Conservation (phyloP, 2,888 invertebrate species). For the Campaea margaritaria region DNA sequence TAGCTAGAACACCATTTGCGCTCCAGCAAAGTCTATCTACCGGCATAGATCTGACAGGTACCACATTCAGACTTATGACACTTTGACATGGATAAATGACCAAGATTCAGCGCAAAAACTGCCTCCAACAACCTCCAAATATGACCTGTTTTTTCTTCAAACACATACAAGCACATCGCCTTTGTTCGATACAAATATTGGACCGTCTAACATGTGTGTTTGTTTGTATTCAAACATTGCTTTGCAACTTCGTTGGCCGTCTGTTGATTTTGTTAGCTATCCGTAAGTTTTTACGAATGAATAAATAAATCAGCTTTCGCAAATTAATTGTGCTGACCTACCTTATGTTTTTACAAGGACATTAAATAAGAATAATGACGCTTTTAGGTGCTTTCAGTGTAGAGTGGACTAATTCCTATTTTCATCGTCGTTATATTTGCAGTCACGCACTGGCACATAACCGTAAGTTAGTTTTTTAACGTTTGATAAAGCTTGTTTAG, state of each 20-base stretch:
- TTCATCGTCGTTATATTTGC: constrained; percentile 6
- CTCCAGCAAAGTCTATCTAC: constrained; percentile 25
- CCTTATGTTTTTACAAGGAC: constrained; percentile 21
- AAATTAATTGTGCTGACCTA: constrained; percentile 16
- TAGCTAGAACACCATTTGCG: constrained; percentile 8
- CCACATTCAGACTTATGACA: constrained; percentile 28
- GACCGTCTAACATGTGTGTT: constrained; percentile 9
- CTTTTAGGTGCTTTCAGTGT: constrained; percentile 18
- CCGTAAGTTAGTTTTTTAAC: no score
- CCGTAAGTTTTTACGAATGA: not conserved
- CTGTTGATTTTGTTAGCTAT: not conserved
- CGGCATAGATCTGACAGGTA: constrained; percentile 31
- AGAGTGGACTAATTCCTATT: constrained; percentile 8
- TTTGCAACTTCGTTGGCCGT: constrained; percentile 12
- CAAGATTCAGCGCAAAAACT: constrained; percentile 26
- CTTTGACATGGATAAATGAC: constrained; percentile 38
- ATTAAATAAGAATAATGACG: constrained; percentile 25
- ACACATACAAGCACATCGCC: not conserved
- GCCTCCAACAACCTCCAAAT: constrained; percentile 26
- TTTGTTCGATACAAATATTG: constrained; percentile 20
- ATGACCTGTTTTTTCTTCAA: constrained; percentile 29
- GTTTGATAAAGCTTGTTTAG: no score
- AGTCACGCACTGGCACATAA: constrained; percentile 5
- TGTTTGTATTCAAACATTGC: constrained; percentile 23
- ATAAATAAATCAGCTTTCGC: no score